Evolutionary conservation across 2,113 vertebrate genomes (phyloP).

Genomic region (Corydoras sp.): DNA sequence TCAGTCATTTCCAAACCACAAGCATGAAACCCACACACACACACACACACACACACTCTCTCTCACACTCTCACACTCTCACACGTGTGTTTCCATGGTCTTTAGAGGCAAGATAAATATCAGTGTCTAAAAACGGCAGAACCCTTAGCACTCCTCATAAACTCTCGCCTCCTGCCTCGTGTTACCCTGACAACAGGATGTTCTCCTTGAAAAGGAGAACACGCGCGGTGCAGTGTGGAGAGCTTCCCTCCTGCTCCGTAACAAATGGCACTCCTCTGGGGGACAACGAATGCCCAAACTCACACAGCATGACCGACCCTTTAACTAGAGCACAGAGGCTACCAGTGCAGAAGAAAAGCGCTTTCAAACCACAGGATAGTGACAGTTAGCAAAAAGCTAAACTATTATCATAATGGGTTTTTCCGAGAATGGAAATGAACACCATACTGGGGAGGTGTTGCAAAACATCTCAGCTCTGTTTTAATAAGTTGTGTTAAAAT

Average conservation of each 20-base stretch:
- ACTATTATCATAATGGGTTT: too few relatives aligned
- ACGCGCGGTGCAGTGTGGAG: constrained; percentile 7
- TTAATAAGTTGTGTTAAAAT: too few relatives aligned
- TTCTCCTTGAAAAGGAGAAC: constrained; percentile 42
- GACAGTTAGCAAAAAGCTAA: constrained; percentile 3
- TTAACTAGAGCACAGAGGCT: constrained; percentile 7
- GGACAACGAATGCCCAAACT: constrained; percentile 3
- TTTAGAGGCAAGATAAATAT: constrained; percentile 28
- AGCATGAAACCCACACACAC: neutral
- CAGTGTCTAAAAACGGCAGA: constrained; percentile 34
- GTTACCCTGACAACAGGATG: constrained; percentile 45
- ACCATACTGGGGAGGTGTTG: too few relatives aligned
- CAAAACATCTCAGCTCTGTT: too few relatives aligned
- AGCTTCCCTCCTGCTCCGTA: constrained; percentile 10
- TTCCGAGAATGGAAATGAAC: neutral
- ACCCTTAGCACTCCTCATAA: constrained; percentile 21
- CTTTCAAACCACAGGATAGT: neutral
- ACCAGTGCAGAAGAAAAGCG: neutral
- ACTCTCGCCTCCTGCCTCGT: constrained; percentile 33
- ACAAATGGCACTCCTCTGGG: constrained; percentile 28
- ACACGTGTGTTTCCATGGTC: neutral
- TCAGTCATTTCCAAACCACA: neutral
- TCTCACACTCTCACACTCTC: neutral
- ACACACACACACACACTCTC: constrained; percentile 6
- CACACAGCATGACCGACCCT: constrained; percentile 14